Evolutionary conservation across 2,113 vertebrate genomes (phyloP).

Genomic region (Trichomycterus rosablanca): DNA sequence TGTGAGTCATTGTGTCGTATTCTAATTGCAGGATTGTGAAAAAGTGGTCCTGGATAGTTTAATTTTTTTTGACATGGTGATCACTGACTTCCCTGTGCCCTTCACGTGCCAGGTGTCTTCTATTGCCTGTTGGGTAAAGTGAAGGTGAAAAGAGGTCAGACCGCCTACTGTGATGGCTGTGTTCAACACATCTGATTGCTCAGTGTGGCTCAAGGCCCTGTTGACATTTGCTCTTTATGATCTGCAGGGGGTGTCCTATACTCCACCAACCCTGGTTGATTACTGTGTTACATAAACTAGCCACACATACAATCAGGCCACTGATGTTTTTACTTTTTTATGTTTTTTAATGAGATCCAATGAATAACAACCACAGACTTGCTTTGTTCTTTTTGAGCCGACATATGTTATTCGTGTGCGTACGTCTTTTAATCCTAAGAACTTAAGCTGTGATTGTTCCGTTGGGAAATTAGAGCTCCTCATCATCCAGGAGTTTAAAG

Average conservation of each 20-base stretch:
- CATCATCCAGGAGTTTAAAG: conserved; percentile 52
- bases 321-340: not conserved
- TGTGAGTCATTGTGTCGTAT: too few relatives aligned
- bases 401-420: conserved; percentile 15
- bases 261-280: conserved; percentile 2
- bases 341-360: conserved; percentile 25
- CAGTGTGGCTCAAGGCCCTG: conserved; percentile 23
- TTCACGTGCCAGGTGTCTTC: conserved; percentile 34
- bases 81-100: conserved; percentile 32
- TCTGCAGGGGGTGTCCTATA: conserved; percentile 22
- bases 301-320: not conserved
- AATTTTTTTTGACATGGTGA: not conserved
- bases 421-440: conserved; percentile 24
- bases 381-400: not conserved
- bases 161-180: conserved; percentile 30
- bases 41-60: not conserved
- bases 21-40: too few relatives aligned
- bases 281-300: not conserved
- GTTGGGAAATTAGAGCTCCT: conserved; percentile 20
- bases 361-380: not conserved
- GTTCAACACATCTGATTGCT: conserved; percentile 40
- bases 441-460: conserved; percentile 22
- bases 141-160: conserved; percentile 15
- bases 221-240: conserved; percentile 37
- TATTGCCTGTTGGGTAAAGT: conserved; percentile 11